Evolutionary conservation across 2,113 vertebrate species (phyloP).

Genomic region (Tragelaphus imberbis): DNA sequence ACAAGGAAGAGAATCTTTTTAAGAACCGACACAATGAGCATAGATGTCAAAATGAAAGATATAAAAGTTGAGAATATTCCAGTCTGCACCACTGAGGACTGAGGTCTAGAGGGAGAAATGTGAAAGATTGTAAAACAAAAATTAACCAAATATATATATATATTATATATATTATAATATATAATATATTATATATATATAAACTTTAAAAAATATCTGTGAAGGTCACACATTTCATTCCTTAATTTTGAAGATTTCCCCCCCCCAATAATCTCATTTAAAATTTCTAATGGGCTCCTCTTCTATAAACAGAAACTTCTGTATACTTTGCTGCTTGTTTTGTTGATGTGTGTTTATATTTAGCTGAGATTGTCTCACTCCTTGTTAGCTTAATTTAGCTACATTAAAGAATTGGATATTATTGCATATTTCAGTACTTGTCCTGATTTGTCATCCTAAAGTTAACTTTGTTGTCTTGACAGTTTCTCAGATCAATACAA

Average conservation of each 20-base stretch:
- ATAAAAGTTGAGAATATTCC: background rate
- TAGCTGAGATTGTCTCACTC: background rate
- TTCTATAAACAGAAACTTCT: background rate
- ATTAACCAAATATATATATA: too few relatives aligned
- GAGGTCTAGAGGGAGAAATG: background rate
- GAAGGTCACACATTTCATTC: background rate
- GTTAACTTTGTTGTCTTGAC: background rate
- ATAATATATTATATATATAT: too few relatives aligned
- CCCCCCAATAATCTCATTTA: background rate
- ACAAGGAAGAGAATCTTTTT: background rate
- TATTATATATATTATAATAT: too few relatives aligned
- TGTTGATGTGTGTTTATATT: background rate
- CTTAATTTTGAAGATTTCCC: background rate
- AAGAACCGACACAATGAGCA: background rate
- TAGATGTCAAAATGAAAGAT: background rate
- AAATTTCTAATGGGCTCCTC: background rate
- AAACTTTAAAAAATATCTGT: background rate
- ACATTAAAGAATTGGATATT: background rate
- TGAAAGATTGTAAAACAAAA: background rate
- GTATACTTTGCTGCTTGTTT: background rate
- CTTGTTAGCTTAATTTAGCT: background rate
- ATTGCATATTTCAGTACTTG: background rate
- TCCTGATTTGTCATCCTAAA: background rate
- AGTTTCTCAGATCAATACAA: background rate
- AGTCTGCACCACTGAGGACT: background rate